These are phyloP conservation scores for Idaea straminata DNA, from an alignment of 2,888 invertebrate species.

Conservation along the genomic window DNA sequence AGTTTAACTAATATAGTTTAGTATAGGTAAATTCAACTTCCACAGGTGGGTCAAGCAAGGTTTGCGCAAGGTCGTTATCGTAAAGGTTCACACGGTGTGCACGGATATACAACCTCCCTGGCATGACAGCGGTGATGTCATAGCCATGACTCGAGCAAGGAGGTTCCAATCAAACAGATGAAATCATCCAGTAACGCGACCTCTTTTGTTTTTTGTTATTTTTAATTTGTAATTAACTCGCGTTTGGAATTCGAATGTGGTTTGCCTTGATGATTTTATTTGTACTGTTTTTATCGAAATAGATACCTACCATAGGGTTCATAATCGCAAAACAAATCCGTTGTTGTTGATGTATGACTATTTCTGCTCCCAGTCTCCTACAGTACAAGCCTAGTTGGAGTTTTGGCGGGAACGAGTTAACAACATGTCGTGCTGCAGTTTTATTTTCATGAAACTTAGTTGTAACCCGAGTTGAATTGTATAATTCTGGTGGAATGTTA, in stretches of 20 bases:
- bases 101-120: conserved; percentile 10
- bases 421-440: too few species aligned
- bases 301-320: neutral
- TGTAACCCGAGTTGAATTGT: too few species aligned
- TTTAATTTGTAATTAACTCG: neutral
- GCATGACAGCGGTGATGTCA: conserved; percentile 24
- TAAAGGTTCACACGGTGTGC: conserved; percentile 24
- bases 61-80: conserved; percentile 2
- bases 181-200: conserved; percentile 20
- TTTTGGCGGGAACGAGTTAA: too few species aligned
- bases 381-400: too few species aligned
- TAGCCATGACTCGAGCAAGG: conserved; percentile 8
- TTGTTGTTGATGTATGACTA: too few species aligned
- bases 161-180: conserved; percentile 13
- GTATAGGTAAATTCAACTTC: too few species aligned
- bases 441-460: too few species aligned
- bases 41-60: neutral
- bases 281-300: neutral
- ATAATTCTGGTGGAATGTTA: too few species aligned
- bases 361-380: too few species aligned
- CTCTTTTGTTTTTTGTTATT: neutral
- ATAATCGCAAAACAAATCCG: neutral
- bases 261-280: conserved; percentile 1
- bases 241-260: conserved; percentile 3
- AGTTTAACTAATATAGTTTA: too few species aligned